These are phyloP conservation scores for Xylocopa sonorina DNA, from an alignment of 1,140 invertebrate species.

Conservation along the genomic window DNA sequence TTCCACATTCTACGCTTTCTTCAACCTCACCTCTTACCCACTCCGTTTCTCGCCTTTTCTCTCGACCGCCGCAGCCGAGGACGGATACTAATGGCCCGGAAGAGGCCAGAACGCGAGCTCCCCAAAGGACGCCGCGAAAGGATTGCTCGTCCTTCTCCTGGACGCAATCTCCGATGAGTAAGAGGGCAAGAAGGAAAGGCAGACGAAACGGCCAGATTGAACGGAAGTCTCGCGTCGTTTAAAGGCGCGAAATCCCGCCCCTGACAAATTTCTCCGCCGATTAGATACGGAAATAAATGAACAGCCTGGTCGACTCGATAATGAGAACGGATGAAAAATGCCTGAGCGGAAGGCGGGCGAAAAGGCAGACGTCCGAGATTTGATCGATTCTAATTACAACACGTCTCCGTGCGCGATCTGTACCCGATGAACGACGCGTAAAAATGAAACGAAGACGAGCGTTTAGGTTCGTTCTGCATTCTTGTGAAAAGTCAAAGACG, in stretches of 20 bases:
- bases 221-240: background rate
- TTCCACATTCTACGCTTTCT: constrained; percentile 24
- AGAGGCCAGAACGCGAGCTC: constrained; percentile 61
- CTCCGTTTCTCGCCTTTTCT: constrained; percentile 18
- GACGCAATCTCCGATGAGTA: constrained; percentile 31
- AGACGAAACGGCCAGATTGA: constrained; percentile 40
- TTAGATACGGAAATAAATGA: constrained; percentile 42
- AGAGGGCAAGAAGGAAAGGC: no score
- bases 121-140: constrained; percentile 52
- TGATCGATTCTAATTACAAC: constrained; percentile 32
- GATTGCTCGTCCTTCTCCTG: constrained; percentile 45
- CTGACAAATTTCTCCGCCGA: constrained; percentile 31
- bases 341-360: background rate
- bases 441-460: background rate
- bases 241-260: constrained; percentile 1
- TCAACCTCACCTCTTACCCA: background rate
- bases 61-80: constrained; percentile 47
- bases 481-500: constrained; percentile 51
- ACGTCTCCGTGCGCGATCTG: background rate
- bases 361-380: background rate
- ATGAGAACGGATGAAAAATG: constrained; percentile 15
- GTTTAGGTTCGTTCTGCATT: constrained; percentile 12
- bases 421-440: no score
- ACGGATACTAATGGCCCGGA: constrained; percentile 67
- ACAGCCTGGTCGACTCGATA: background rate